phyloP scores from a whole-genome alignment of 2,888 invertebrate genomes.

The Resseliella maxima region DNA sequence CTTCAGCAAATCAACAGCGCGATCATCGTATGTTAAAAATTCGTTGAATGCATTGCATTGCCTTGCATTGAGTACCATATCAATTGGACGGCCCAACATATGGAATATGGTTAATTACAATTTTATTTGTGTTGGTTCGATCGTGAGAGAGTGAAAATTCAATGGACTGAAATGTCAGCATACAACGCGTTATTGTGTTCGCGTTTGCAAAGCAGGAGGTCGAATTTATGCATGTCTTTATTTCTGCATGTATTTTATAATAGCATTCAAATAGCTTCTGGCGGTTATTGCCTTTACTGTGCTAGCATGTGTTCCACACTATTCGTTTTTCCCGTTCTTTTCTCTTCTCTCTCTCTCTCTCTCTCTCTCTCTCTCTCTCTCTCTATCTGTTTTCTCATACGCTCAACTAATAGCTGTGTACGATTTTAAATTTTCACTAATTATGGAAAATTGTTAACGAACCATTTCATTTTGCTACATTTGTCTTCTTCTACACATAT shows the following conservation, averaged over 20 bases:
- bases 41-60: too few species aligned
- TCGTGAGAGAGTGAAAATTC: constrained; percentile 12
- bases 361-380: constrained; percentile 8
- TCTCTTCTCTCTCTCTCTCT: too few species aligned
- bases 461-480: constrained; percentile 14
- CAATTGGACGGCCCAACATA: constrained; percentile 28
- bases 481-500: not conserved
- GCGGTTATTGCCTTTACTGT: not conserved
- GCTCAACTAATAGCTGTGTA: not conserved
- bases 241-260: not conserved
- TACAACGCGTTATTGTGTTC: not conserved
- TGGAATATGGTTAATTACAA: constrained; percentile 29
- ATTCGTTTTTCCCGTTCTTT: too few species aligned
- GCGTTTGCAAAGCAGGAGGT: constrained; percentile 25
- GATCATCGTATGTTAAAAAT: too few species aligned
- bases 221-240: constrained; percentile 37
- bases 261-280: constrained; percentile 37
- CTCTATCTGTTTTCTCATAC: not conserved
- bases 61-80: not conserved
- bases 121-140: not conserved
- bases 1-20: too few species aligned
- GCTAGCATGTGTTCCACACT: constrained; percentile 23
- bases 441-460: not conserved
- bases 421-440: constrained; percentile 25
- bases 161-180: not conserved